Conservation (phyloP, 1,140 invertebrate genomes). For the Drosophila carrolli region DNA sequence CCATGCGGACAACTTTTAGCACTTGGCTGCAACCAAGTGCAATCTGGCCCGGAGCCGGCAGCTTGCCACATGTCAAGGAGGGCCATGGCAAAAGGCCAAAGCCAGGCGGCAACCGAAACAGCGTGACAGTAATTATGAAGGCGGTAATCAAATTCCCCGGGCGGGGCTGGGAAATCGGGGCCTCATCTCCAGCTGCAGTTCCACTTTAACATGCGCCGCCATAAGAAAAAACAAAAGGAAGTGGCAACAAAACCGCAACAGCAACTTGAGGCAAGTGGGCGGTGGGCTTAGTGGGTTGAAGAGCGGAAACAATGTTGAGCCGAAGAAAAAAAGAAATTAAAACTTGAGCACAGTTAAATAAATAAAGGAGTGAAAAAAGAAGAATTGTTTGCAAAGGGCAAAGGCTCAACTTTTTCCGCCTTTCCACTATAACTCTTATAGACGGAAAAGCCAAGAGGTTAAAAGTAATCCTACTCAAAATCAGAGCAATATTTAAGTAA, state of each 20-base stretch:
- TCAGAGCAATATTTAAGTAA: not conserved
- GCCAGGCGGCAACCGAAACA: constrained; percentile 31
- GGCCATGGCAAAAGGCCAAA: constrained; percentile 50
- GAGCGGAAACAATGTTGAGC: constrained; percentile 67
- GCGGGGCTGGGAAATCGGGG: constrained; percentile 7
- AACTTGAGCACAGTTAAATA: constrained; percentile 74
- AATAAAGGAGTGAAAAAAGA: constrained; percentile 46
- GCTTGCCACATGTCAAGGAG: constrained; percentile 44
- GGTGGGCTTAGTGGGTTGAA: constrained; percentile 22
- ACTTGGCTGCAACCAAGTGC: constrained; percentile 67
- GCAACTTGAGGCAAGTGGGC: constrained; percentile 65
- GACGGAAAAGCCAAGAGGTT: constrained; percentile 2
- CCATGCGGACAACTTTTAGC: constrained; percentile 60
- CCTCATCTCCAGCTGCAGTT: constrained; percentile 28
- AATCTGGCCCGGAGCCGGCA: constrained; percentile 29
- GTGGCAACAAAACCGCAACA: constrained; percentile 72
- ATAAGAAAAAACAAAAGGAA: constrained; percentile 63
- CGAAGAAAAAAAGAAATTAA: constrained; percentile 75
- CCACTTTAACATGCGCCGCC: constrained; percentile 78
- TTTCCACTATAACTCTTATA: constrained; percentile 7
- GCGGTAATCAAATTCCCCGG: constrained; percentile 71
- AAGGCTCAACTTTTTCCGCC: constrained; percentile 25
- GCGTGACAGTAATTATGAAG: constrained; percentile 75
- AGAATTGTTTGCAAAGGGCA: constrained; percentile 15
- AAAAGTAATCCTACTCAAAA: not conserved